These are phyloP conservation scores for Drosophila anomalata DNA, from an alignment of 2,888 invertebrate species.

Conservation along the genomic window DNA sequence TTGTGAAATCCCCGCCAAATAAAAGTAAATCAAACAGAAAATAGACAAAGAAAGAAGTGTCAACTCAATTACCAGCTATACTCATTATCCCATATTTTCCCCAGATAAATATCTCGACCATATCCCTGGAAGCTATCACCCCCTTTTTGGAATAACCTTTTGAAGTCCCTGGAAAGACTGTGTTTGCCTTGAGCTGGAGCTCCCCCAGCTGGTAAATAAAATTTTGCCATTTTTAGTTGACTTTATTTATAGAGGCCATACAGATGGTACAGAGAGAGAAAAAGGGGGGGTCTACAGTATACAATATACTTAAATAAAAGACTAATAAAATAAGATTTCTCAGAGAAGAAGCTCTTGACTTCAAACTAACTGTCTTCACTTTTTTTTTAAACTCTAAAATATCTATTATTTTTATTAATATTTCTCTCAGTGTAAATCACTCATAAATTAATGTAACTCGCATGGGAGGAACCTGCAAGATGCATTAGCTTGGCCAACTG, in stretches of 20 bases:
- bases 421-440: slow-evolving; percentile 6
- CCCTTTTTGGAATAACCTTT: background rate
- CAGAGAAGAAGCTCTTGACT: no score
- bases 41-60: background rate
- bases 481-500: slow-evolving; percentile 36
- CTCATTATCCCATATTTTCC: slow-evolving; percentile 8
- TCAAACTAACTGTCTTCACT: no score
- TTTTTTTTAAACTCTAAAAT: no score
- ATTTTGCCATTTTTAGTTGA: slow-evolving; percentile 73
- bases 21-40: slow-evolving; percentile 10
- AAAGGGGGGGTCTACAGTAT: no score
- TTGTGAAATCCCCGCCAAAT: background rate
- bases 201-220: slow-evolving; percentile 43
- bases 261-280: slow-evolving; percentile 51
- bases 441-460: slow-evolving; percentile 7
- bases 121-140: background rate
- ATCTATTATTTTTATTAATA: background rate
- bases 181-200: slow-evolving; percentile 43
- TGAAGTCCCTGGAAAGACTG: slow-evolving; percentile 38
- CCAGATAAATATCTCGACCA: slow-evolving; percentile 3
- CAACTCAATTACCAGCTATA: slow-evolving; percentile 15
- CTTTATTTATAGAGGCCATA: slow-evolving; percentile 74
- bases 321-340: no score
- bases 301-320: no score
- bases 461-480: slow-evolving; percentile 7